Base-by-base conservation (phyloP, 2,888 invertebrate species). In the Syritta pipiens region DNA sequence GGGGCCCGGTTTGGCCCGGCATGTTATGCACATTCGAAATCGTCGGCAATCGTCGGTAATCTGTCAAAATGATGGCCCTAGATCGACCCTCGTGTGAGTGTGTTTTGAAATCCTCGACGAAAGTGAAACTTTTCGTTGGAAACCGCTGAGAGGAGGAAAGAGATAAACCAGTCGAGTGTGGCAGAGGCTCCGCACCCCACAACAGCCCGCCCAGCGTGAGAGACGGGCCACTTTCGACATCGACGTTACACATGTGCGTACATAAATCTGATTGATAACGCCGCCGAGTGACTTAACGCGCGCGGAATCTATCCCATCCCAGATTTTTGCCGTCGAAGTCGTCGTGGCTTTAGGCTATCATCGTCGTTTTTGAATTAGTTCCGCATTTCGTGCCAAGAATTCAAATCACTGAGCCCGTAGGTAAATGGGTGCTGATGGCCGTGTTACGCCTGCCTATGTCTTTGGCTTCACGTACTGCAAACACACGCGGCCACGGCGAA, bases 341-440 rank as follows among this genome's bases (percentile, higher is more conserved):
- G 26, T 40, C 40, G 49, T 68, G 49, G 46, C 60, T 46, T 60
- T 59, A 19, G 53, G 63, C 46, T 60, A 72, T 60, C 77, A 77
- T 30, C 59, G 42, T 72, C 42, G 65, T 35, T 28, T 53, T 30
- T 40, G 32, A 65, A 72, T 72, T 77, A 67, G 77, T 77, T 77
- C 72, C 72, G 77, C 65, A 60, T 59, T 77, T 77, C 77, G 65
- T 72, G 72, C 22, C 30, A 28, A 55, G 65, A 65, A 65, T 77
- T 59, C 35, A 62, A 77, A 77, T 72, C 72, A 77, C 30, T 48
- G 20, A 6, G 20, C 7, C 30, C 12, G 55, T 48, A 32, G 51
- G 59, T 60, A 60, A 69, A 60, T 53, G 53, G 46, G 59, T 60
- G 72, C 59, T 63, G 77, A 72, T 77, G 59, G 76, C 22, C 40